Base-by-base conservation (phyloP, 2,113 vertebrate species). In the Eptatretus burgeri region DNA sequence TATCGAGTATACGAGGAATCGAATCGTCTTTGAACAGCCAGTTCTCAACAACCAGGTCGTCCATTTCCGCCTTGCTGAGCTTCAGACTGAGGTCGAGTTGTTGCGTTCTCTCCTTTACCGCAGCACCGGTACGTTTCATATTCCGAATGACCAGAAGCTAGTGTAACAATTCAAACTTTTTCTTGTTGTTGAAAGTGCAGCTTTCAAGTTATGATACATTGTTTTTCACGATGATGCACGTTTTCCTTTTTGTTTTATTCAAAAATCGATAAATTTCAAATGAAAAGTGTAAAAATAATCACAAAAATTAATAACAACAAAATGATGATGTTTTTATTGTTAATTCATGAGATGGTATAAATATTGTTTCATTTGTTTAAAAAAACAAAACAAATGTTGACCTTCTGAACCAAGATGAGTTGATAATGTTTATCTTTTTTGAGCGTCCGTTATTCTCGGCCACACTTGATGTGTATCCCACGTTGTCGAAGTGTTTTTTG, bases 61-160 rank as follows among this genome's bases (percentile, higher is more conserved):
- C 64, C 78, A 82, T 64, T 88, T 79, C 71, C 75, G 75, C 66
- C 69, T 91, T 73, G 85, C 83, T 0, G 80, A 86, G 75, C 73
- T 84, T 67, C 74, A 78, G 50, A 81, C 80, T 0, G 80, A 86
- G 50, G 66, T 85, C 3, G 83, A 88, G 72, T 76, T 83, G 17
- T 77, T 88, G 4, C 79, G 79, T 63, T 77, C 81, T 0, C 75
- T 91, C 63, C 71, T 88, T 20, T 67, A 78, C 69, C 74, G 67
- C 0, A 66, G 77, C 1, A 74, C 76, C 65, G 80, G 80, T 85
- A 67, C 67, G 73, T 66, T 63, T 64, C 14, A 9, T 27, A 13
- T 50, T 49, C 62, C 13, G 16, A 49, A 41, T 52, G 20, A 50
- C 4, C 51, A 52, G 16, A 17, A 20, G 63, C 52, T 14, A 10